phyloP scores from a whole-genome alignment of 2,888 invertebrate species.

The Scaptomyza parva region DNA sequence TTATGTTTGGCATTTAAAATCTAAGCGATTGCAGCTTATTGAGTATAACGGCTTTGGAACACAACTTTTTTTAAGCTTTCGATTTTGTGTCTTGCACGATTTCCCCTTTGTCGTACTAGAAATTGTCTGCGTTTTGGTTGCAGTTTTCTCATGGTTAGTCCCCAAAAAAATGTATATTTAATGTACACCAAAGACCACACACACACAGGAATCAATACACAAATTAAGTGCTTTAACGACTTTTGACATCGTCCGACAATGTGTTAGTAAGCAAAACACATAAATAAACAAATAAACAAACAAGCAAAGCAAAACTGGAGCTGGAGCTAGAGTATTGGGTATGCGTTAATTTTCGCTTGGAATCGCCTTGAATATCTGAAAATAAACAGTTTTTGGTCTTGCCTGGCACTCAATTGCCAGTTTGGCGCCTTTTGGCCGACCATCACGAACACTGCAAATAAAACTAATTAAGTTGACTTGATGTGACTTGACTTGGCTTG shows the following conservation, averaged over 20 bases:
- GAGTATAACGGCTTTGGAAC: slow-evolving; percentile 35
- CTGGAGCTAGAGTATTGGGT: slow-evolving; percentile 22
- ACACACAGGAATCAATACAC: slow-evolving; percentile 28
- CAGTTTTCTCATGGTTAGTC: too few relatives aligned
- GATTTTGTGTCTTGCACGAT: slow-evolving; percentile 5
- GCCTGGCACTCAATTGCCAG: slow-evolving; percentile 23
- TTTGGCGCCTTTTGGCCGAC: slow-evolving; percentile 29
- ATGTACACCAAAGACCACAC: slow-evolving; percentile 2
- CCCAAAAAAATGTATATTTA: not conserved
- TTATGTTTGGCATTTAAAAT: slow-evolving; percentile 59
- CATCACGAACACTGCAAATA: slow-evolving; percentile 41
- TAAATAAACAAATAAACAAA: slow-evolving; percentile 35
- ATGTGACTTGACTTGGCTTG: slow-evolving; percentile 5
- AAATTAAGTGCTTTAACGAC: slow-evolving; percentile 62
- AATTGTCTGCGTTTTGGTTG: slow-evolving; percentile 1
- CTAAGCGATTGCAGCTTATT: slow-evolving; percentile 56
- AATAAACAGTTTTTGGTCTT: slow-evolving; percentile 50
- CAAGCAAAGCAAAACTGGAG: too few relatives aligned
- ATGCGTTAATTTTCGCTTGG: slow-evolving; percentile 56
- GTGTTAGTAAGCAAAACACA: slow-evolving; percentile 24
- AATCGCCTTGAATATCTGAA: slow-evolving; percentile 46
- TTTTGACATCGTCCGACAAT: slow-evolving; percentile 30
- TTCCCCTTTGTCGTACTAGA: not conserved
- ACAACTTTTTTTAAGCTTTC: slow-evolving; percentile 26
- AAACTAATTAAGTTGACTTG: slow-evolving; percentile 70